A percentile compares a stretch with the other conserved stretches of the same genome.
Evolutionary conservation across 2,797 vertebrate genomes (phyloP).

Genomic region (Paratrypauchen microcephalus): DNA sequence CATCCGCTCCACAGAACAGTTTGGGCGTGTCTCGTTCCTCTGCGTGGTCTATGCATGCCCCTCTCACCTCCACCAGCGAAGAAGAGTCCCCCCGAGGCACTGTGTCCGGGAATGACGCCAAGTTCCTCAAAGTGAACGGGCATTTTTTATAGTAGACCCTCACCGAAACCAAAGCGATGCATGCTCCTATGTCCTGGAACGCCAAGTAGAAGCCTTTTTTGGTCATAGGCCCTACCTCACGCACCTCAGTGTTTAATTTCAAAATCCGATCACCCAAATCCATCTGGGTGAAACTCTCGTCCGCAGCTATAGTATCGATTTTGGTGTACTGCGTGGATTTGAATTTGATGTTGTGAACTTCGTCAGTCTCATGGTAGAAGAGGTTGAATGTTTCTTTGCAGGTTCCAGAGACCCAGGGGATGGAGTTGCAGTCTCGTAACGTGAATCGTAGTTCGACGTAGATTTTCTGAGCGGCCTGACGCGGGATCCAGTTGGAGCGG

Average conservation of each 20-base stretch:
- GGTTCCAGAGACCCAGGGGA: slow-evolving; percentile 92
- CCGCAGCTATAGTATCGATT: slow-evolving; percentile 94
- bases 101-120: slow-evolving; percentile 93
- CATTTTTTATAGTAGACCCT: slow-evolving; percentile 96
- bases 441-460: slow-evolving; percentile 97
- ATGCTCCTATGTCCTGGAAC: slow-evolving; percentile 95
- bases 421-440: slow-evolving; percentile 94
- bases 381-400: slow-evolving; percentile 97
- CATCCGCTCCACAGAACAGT: slow-evolving; percentile 92
- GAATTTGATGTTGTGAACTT: slow-evolving; percentile 87
- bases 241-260: slow-evolving; percentile 94
- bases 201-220: slow-evolving; percentile 93
- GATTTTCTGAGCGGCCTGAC: slow-evolving; percentile 92
- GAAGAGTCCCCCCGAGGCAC: slow-evolving; percentile 94
- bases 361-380: slow-evolving; percentile 90
- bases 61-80: slow-evolving; percentile 92
- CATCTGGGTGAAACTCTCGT: slow-evolving; percentile 97
- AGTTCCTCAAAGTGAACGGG: slow-evolving; percentile 89
- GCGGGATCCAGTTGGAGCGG: slow-evolving; percentile 92
- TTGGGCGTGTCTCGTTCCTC: slow-evolving; percentile 93
- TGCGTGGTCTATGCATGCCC: slow-evolving; percentile 92
- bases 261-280: slow-evolving; percentile 94
- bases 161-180: slow-evolving; percentile 92
- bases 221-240: slow-evolving; percentile 90
- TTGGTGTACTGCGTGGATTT: slow-evolving; percentile 88